phyloP scores from a whole-genome alignment of 2,113 vertebrate species.

The Prinia subflava region DNA sequence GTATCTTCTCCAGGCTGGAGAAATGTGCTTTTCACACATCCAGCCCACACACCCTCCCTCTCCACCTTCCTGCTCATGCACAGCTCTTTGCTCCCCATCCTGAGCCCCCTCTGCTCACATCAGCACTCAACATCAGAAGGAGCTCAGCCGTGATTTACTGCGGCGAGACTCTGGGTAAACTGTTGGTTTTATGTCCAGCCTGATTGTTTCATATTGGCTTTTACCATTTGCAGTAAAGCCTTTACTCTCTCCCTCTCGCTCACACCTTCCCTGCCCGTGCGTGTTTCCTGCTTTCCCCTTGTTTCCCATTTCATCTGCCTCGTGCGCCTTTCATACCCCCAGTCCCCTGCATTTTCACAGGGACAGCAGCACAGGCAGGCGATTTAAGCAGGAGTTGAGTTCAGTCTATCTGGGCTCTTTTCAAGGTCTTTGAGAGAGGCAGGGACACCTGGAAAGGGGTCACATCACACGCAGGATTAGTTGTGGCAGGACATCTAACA shows the following conservation, averaged over 20 bases:
- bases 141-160: background rate
- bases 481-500: constrained; percentile 11
- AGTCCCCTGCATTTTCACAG: constrained; percentile 18
- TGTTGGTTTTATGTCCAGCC: background rate
- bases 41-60: accelerated
- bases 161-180: accelerated
- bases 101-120: background rate
- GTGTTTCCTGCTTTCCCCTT: background rate
- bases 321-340: background rate
- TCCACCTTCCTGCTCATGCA: accelerated
- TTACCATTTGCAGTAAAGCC: background rate
- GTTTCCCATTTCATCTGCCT: constrained; percentile 27
- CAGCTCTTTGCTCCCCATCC: background rate
- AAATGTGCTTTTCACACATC: background rate
- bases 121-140: background rate
- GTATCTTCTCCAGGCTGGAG: background rate
- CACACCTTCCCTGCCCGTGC: background rate
- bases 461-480: background rate
- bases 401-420: constrained; percentile 40
- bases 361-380: background rate
- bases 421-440: constrained; percentile 38
- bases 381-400: constrained; percentile 36
- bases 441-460: constrained; percentile 36
- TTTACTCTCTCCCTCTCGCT: background rate
- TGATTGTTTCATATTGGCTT: background rate